A percentile compares a stretch with the other conserved stretches of the same genome.
Evolutionary conservation across 2,797 vertebrate species (phyloP).

Genomic region (Remorina albescens): DNA sequence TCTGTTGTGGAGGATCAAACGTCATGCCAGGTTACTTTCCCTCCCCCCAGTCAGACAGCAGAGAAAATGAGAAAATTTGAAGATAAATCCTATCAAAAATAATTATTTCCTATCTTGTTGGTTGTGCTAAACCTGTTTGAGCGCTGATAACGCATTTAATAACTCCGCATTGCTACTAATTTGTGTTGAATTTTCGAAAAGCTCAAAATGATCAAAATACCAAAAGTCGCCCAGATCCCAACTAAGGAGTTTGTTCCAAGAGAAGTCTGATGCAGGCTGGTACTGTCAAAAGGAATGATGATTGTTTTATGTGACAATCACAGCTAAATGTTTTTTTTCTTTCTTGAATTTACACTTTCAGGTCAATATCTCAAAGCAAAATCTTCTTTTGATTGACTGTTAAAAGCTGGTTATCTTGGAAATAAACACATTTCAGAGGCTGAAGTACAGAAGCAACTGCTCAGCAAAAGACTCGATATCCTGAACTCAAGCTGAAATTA

Average conservation of each 20-base stretch:
- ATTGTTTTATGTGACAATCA: constrained; percentile 18
- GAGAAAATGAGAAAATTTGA: constrained; percentile 67
- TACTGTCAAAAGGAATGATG: constrained; percentile 9
- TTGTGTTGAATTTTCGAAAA: constrained; percentile 53
- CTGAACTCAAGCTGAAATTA: constrained; percentile 44
- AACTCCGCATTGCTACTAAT: constrained; percentile 60
- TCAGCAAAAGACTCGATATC: constrained; percentile 45
- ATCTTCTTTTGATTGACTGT: not conserved
- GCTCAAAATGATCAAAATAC: constrained; percentile 67
- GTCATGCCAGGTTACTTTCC: constrained; percentile 40
- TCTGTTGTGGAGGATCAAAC: constrained; percentile 40
- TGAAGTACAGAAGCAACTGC: constrained; percentile 7
- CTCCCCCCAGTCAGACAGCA: constrained; percentile 62
- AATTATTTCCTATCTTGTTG: constrained; percentile 67
- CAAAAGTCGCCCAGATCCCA: constrained; percentile 37
- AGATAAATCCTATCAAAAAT: constrained; percentile 74
- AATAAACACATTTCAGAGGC: constrained; percentile 21
- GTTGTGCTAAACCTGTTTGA: constrained; percentile 70
- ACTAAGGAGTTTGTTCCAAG: constrained; percentile 18
- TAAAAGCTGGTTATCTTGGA: not conserved
- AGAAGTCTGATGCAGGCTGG: constrained; percentile 1
- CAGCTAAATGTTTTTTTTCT: constrained; percentile 3
- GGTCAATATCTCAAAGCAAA: constrained; percentile 2
- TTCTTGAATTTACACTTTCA: not conserved
- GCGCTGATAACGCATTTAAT: constrained; percentile 74